These are phyloP conservation scores for Pyrocoelia pectoralis DNA, from an alignment of 2,888 invertebrate species.

Conservation along the genomic window DNA sequence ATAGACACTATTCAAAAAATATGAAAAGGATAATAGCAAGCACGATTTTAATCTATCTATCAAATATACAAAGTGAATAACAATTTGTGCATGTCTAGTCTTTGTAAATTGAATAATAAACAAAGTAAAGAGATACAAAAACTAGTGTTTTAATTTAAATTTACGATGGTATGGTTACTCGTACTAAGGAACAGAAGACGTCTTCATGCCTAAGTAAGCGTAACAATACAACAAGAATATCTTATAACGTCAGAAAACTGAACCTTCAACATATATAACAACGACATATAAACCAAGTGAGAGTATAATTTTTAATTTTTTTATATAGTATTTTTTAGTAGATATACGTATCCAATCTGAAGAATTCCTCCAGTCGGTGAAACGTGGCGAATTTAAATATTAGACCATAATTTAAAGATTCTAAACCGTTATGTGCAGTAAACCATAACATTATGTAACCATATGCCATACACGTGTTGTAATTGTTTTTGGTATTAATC, in stretches of 20 bases:
- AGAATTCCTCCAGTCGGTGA: too few species aligned
- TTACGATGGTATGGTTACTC: background rate
- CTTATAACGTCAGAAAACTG: slow-evolving; percentile 1
- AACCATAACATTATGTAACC: slow-evolving; percentile 1
- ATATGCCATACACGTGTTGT: background rate
- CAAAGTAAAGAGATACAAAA: background rate
- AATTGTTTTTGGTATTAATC: slow-evolving; percentile 4
- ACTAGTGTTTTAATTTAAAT: background rate
- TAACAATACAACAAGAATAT: slow-evolving; percentile 8
- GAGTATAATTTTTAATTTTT: slow-evolving; percentile 1
- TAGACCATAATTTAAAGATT: background rate
- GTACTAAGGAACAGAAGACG: background rate
- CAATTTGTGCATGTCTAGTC: too few species aligned
- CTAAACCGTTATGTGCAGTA: background rate
- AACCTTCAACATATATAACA: background rate
- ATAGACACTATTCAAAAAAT: too few species aligned
- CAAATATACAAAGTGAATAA: too few species aligned
- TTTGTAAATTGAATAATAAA: too few species aligned
- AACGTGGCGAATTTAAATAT: background rate
- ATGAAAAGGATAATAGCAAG: too few species aligned
- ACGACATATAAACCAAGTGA: background rate
- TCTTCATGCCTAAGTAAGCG: slow-evolving; percentile 6
- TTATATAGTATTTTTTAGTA: background rate
- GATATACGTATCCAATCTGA: too few species aligned
- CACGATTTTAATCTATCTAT: too few species aligned